These are phyloP conservation scores for Myanophis thanlyinensis DNA, from an alignment of 2,113 vertebrate genomes.

Conservation along the genomic window DNA sequence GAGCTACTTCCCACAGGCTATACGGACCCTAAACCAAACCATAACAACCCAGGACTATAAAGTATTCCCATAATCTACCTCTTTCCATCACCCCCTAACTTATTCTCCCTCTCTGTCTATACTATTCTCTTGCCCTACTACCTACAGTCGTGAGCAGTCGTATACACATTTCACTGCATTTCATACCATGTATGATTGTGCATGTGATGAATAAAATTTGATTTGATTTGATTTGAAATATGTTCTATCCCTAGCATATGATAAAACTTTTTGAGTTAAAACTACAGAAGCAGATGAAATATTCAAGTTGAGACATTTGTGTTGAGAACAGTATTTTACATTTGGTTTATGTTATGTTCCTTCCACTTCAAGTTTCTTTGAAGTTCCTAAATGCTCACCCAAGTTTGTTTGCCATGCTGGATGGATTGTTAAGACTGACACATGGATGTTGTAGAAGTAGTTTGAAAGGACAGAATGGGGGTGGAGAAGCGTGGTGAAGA, in stretches of 20 bases:
- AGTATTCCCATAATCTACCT: no score
- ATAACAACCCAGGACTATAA: no score
- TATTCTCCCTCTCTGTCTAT: no score
- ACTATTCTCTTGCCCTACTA: no score
- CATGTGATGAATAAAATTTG: no score
- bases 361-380: not conserved
- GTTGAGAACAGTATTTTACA: conserved; percentile 62
- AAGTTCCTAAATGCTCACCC: not conserved
- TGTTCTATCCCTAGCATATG: conserved; percentile 65
- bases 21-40: no score
- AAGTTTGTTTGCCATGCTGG: not conserved
- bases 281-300: conserved; percentile 53
- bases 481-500: not conserved
- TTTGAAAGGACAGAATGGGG: not conserved
- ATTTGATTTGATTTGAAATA: conserved; percentile 69
- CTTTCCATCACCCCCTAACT: no score
- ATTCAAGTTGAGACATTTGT: conserved; percentile 63
- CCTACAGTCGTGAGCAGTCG: no score
- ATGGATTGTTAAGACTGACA: not conserved
- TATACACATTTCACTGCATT: no score
- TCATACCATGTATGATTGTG: no score
- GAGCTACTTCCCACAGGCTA: no score
- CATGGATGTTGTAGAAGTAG: not conserved
- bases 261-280: conserved; percentile 65
- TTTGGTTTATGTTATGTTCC: conserved; percentile 55